phyloP scores from a whole-genome alignment of 2,888 invertebrate genomes.

The Archips xylosteana region DNA sequence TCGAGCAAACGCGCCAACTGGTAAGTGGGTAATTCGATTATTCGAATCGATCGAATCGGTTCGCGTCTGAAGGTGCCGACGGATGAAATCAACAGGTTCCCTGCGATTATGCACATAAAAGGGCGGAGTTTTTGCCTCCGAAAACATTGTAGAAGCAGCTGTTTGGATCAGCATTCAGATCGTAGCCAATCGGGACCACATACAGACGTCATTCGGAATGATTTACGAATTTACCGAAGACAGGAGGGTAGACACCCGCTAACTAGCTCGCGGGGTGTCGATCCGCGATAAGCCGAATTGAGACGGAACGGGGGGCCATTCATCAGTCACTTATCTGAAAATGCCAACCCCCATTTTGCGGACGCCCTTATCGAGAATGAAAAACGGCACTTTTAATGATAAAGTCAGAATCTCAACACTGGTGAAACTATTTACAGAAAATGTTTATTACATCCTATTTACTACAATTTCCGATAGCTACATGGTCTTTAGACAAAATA shows the following conservation, averaged over 20 bases:
- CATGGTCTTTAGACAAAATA: no score
- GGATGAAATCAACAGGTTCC: slow-evolving; percentile 58
- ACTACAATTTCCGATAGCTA: no score
- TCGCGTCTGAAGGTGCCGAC: slow-evolving; percentile 56
- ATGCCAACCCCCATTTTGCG: slow-evolving; percentile 69
- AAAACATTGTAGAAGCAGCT: slow-evolving; percentile 69
- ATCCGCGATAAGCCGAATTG: slow-evolving; percentile 82
- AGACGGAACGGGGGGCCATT: slow-evolving; percentile 79
- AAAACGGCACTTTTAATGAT: slow-evolving; percentile 65
- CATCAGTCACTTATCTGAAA: slow-evolving; percentile 81
- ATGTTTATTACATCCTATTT: not conserved
- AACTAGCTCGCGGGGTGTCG: slow-evolving; percentile 80
- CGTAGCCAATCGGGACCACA: slow-evolving; percentile 63
- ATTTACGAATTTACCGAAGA: slow-evolving; percentile 69
- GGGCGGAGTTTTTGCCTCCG: slow-evolving; percentile 65
- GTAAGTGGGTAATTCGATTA: slow-evolving; percentile 42
- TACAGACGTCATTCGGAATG: slow-evolving; percentile 76
- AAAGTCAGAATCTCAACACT: slow-evolving; percentile 53
- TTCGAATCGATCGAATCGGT: slow-evolving; percentile 35
- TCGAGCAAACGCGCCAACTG: slow-evolving; percentile 40
- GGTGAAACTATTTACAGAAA: not conserved
- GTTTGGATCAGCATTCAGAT: slow-evolving; percentile 68
- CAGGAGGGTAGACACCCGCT: slow-evolving; percentile 67
- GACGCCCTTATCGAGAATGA: slow-evolving; percentile 70
- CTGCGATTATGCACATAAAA: slow-evolving; percentile 67